Base-by-base conservation (phyloP, 2,797 vertebrate species). In the Alauda arvensis region DNA sequence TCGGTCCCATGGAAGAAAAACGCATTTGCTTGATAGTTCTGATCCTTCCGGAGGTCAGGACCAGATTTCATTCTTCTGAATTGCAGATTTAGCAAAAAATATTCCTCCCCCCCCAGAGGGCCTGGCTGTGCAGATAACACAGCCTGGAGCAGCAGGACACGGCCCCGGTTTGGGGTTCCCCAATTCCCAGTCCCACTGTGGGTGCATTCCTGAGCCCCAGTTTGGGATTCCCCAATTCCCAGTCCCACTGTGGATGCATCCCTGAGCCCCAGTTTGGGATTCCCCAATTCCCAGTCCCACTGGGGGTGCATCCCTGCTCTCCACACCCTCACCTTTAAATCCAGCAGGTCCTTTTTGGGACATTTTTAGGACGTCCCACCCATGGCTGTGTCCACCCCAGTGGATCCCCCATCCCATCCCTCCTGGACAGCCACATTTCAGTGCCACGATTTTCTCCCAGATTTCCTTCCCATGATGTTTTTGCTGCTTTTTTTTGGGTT, bases 41-140 rank as follows among this genome's bases (percentile, higher is more conserved):
- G 85, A 93, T 95, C 95, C 91, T 96, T 96, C 95, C 92, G 90
- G 95, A 96, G 95, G 95, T 95, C 94, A 94, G 93, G 77, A 95
- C 21, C 87, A 87, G 86, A 84, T 93, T 94, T 93, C 80, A 70
- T 93, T 92, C 93, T 92, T 80, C 77, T 61, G 89, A 95, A 94
- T 5, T 91, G 86, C 79, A 88, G 80, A 94, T 91, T 83, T 85
- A 65, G 94, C 90, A 93, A 34, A 40, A 94, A 87, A 87, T 40
- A 56, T 25, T 14, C 16, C 9, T 8, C 12, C 29, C 5, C 29
- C 5, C 0, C 1, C 34, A 10, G 43, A 34, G 37, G 40, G 48
- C 26, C 51, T 53, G 81, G 77, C 46, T 1, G 1, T 9, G 26
- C 40, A 72, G 87, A 92, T 45, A 69, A 69, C 1, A 0, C 79